Evolutionary conservation across 2,888 invertebrate species (phyloP), one percentile per base, ranked within the genome.

Genomic region (Chloroclysta siterata): DNA sequence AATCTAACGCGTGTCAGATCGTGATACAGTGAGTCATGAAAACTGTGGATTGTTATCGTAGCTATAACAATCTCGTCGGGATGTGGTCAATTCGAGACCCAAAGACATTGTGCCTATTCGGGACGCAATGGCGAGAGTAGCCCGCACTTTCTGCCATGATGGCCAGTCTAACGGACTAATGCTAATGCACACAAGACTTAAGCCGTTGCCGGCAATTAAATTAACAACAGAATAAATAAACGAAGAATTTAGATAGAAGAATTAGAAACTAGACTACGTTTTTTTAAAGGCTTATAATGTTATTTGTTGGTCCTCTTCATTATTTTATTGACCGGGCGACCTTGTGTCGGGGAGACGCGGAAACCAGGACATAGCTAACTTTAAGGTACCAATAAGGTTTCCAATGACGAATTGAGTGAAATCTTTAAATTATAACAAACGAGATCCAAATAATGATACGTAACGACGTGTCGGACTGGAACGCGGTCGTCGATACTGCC

Each of bases 11-110:
- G 59, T 55, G 33, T 60, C 63, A 53, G 55, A 64, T 11, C 61
- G 57, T 65, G 65, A 68, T 66, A 64, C 64, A 63, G 53, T 53
- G 46, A 61, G 44, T 51, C 51, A 56, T 58, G 39, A 62, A 64
- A 65, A 63, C 62, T 62, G 42, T 17, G 42, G 51, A 52, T 60
- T 13, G 58, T 57, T 15, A 28, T 28, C 15, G 44, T 17, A 44
- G 17, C 39, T 17, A 10, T 22, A 47, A 39, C 29, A 51, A 7
- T 41, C 51, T 53, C 15, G 44, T 28, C 10, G 46, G 52, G 46
- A 47, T 55, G 52, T 52, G 47, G 44, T 47, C 56, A 56, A 53
- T 60, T 13, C 41, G 22, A 41, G 39, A 58, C 33, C 33, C 48
- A 39, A 63, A 44, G 39, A 59, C 51, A 55, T 54, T 17, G 39